Evolutionary conservation across 2,113 vertebrate genomes (phyloP).

Genomic region (Xiphias gladius): DNA sequence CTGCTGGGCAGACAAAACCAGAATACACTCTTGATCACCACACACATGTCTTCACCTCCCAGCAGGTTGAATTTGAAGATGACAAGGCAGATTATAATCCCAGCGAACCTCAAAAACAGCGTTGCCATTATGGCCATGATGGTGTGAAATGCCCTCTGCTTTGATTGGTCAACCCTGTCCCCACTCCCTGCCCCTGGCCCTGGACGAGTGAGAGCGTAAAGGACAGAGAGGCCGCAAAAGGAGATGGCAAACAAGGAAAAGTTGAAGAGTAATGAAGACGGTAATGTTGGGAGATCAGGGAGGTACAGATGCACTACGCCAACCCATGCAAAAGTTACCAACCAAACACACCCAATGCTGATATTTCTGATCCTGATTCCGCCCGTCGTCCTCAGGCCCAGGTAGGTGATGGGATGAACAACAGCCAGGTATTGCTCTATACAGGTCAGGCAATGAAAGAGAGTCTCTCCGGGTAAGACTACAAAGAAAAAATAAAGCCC

Average conservation of each 20-base stretch:
- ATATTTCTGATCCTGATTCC: constrained; percentile 25
- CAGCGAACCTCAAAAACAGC: background rate
- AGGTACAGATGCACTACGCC: fast-evolving
- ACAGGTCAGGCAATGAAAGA: constrained; percentile 41
- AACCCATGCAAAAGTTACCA: background rate
- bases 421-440: constrained; percentile 48
- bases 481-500: fast-evolving
- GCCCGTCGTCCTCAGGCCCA: background rate
- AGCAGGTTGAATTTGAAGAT: background rate
- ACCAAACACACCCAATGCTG: constrained; percentile 5
- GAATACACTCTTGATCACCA: background rate
- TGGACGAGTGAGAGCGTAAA: background rate
- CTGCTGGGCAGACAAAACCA: constrained; percentile 9
- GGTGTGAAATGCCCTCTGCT: constrained; percentile 25
- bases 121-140: background rate
- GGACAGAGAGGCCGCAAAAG: constrained; percentile 11
- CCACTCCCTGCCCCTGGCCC: constrained; percentile 9
- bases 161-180: background rate
- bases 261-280: fast-evolving
- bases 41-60: background rate
- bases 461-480: background rate
- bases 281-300: background rate
- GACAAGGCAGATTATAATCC: background rate
- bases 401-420: constrained; percentile 45
- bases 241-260: background rate